These are phyloP conservation scores for Xylocopa sonorina DNA, from an alignment of 1,140 invertebrate genomes.

Conservation along the genomic window DNA sequence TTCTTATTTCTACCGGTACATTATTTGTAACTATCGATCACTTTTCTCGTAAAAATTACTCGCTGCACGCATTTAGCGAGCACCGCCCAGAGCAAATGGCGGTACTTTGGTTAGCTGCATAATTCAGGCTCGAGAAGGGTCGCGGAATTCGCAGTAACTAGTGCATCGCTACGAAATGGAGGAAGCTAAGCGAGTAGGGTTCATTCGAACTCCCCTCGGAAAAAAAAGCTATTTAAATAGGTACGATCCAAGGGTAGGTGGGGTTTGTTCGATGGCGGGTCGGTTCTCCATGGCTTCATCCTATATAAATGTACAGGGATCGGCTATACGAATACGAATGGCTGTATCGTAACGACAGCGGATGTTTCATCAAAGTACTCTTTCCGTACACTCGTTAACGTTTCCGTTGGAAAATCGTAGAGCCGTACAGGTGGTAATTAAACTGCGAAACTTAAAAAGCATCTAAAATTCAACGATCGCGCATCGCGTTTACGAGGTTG, in stretches of 20 bases:
- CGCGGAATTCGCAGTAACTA: slow-evolving; percentile 77
- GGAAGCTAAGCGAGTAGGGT: slow-evolving; percentile 64
- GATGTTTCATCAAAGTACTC: no score
- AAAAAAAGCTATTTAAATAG: slow-evolving; percentile 82
- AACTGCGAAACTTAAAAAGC: no score
- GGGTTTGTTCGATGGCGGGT: slow-evolving; percentile 69
- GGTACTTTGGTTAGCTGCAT: slow-evolving; percentile 55
- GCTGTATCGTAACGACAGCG: no score
- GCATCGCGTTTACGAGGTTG: not conserved
- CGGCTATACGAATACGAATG: slow-evolving; percentile 68
- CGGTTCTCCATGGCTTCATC: slow-evolving; percentile 78
- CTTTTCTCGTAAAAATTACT: not conserved
- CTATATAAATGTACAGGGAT: slow-evolving; percentile 71
- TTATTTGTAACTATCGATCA: not conserved
- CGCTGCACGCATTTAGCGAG: not conserved
- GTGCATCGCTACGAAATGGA: slow-evolving; percentile 55
- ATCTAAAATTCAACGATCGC: no score
- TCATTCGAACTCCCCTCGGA: slow-evolving; percentile 74
- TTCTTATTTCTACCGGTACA: not conserved
- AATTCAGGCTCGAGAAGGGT: slow-evolving; percentile 70
- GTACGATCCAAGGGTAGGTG: slow-evolving; percentile 72
- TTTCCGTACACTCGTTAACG: no score
- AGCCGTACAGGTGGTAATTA: no score
- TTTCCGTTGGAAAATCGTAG: no score
- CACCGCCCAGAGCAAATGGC: slow-evolving; percentile 61